These are phyloP conservation scores for Tauraco erythrolophus DNA, from an alignment of 2,113 vertebrate species.

Conservation along the genomic window DNA sequence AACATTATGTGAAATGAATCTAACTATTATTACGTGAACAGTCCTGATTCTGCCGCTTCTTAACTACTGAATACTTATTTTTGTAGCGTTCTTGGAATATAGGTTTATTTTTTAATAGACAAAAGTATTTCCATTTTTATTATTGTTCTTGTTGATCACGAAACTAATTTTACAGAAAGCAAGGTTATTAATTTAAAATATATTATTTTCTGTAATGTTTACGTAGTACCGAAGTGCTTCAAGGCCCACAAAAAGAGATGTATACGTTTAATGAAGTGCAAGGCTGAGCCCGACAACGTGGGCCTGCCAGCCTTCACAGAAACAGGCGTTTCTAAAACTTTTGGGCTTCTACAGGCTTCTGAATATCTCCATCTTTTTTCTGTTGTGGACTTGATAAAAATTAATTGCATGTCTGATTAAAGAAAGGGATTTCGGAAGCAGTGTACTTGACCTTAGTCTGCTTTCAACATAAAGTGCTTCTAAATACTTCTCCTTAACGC, in stretches of 20 bases:
- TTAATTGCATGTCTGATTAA: neutral
- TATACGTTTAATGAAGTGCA: neutral
- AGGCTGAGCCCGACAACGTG: neutral
- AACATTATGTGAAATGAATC: neutral
- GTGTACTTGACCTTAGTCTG: neutral
- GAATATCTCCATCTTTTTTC: neutral
- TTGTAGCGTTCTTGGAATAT: neutral
- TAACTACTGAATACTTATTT: neutral
- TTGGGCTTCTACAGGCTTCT: neutral
- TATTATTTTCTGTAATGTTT: neutral
- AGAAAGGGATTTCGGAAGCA: neutral
- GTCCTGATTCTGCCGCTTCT: neutral
- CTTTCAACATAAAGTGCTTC: neutral
- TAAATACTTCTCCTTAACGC: neutral
- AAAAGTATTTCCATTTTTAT: neutral
- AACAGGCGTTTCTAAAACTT: neutral
- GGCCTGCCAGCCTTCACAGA: neutral
- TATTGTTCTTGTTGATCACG: neutral
- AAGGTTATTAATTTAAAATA: neutral
- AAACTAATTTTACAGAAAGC: neutral
- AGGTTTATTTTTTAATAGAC: neutral
- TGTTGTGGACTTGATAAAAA: neutral
- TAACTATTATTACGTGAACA: neutral
- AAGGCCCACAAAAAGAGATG: neutral
- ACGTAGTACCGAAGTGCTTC: neutral